Conservation (phyloP, 2,888 invertebrate genomes). For the Anodontia alba region DNA sequence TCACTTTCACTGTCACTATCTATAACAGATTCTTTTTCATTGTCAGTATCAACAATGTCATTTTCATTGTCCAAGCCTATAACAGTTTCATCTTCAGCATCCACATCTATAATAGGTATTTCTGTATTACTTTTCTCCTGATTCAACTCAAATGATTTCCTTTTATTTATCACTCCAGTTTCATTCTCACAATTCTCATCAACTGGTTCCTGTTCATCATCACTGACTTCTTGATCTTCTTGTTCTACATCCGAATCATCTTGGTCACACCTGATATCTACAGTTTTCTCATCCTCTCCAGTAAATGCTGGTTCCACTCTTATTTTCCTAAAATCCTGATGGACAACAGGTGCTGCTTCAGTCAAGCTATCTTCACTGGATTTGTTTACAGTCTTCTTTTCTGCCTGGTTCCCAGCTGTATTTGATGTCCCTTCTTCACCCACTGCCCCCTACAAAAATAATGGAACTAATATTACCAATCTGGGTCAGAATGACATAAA, state of each 20-base stretch:
- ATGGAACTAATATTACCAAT: no score
- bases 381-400: constrained; percentile 3
- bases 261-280: constrained; percentile 46
- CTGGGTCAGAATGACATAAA: neutral
- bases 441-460: constrained; percentile 9
- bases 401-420: constrained; percentile 13
- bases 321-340: constrained; percentile 84
- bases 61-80: no score
- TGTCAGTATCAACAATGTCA: neutral
- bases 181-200: constrained; percentile 23
- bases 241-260: constrained; percentile 59
- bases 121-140: no score
- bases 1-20: neutral
- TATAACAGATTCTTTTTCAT: neutral
- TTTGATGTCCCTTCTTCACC: constrained; percentile 17
- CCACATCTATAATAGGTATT: no score
- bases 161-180: neutral
- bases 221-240: constrained; percentile 48
- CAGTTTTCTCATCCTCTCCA: constrained; percentile 83
- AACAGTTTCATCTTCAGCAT: neutral
- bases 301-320: constrained; percentile 82
- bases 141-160: no score
- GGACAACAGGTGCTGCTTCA: constrained; percentile 70
- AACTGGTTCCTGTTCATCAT: constrained; percentile 45
- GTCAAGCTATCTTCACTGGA: neutral